A percentile compares a stretch with the other conserved stretches of the same genome.
phyloP scores from a whole-genome alignment of 2,888 invertebrate genomes.

The Lamproptera curius region DNA sequence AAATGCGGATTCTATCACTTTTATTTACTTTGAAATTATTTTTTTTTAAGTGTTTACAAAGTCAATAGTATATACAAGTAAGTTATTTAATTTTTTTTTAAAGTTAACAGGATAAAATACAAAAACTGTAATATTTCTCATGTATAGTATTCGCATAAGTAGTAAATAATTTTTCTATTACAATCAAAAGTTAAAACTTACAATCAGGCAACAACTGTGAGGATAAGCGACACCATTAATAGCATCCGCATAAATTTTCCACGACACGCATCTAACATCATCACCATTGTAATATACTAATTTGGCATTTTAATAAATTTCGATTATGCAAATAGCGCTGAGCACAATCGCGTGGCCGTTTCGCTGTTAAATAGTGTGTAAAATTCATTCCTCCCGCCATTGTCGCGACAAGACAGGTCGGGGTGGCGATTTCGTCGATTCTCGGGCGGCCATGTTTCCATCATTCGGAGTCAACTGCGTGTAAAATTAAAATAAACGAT shows the following conservation, averaged over 20 bases:
- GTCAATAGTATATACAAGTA: too few species aligned
- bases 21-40: too few species aligned
- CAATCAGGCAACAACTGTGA: too few species aligned
- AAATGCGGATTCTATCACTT: too few species aligned
- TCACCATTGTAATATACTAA: conserved; percentile 33
- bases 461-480: conserved; percentile 66
- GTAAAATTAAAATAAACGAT: conserved; percentile 70
- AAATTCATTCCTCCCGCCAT: conserved; percentile 47
- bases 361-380: conserved; percentile 73
- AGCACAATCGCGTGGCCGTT: conserved; percentile 57
- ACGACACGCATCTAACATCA: conserved; percentile 36
- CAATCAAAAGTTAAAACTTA: too few species aligned
- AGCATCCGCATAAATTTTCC: conserved; percentile 21
- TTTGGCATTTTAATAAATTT: conserved; percentile 37
- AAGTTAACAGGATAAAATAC: too few species aligned
- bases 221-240: too few species aligned
- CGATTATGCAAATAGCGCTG: conserved; percentile 60
- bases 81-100: too few species aligned
- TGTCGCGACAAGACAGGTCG: conserved; percentile 58
- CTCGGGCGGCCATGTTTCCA: conserved; percentile 44
- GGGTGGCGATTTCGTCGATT: conserved; percentile 57
- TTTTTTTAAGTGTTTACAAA: too few species aligned
- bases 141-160: too few species aligned
- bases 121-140: too few species aligned
- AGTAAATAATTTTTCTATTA: too few species aligned